A percentile compares a stretch with the other conserved stretches of the same genome.
phyloP scores from a whole-genome alignment of 2,113 vertebrate genomes.

The Muntiacus muntjak region DNA sequence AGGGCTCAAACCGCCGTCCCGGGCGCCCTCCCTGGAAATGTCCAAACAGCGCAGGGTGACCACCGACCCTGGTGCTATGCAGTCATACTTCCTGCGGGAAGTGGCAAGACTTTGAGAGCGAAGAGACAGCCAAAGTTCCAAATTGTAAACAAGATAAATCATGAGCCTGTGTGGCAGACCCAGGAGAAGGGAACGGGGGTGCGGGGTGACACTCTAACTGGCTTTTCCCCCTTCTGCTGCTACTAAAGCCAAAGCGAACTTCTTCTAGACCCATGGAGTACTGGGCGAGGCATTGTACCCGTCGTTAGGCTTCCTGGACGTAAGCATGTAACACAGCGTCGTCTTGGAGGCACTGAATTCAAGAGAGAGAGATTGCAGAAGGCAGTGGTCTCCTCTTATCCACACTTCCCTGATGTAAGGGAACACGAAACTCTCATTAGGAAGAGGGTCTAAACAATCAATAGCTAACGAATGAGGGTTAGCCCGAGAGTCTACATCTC shows the following conservation, averaged over 20 bases:
- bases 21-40: neutral
- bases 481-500: neutral
- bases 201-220: neutral
- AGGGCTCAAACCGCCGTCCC: neutral
- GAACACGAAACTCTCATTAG: neutral
- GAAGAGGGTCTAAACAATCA: neutral
- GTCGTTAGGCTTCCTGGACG: neutral
- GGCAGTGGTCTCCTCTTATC: neutral
- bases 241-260: neutral
- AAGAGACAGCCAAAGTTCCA: neutral
- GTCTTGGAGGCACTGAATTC: neutral
- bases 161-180: neutral
- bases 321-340: accelerated
- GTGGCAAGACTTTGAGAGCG: constrained; percentile 9
- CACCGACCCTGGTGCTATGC: neutral
- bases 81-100: constrained; percentile 25
- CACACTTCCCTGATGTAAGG: neutral
- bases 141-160: constrained; percentile 43
- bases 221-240: neutral
- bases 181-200: neutral
- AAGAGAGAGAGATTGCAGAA: neutral
- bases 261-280: neutral
- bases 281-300: neutral
- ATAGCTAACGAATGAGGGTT: neutral
- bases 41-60: constrained; percentile 42